Percentiles rank a stretch among this genome's conserved stretches.
Evolutionary conservation across 2,113 vertebrate species (phyloP).

Genomic region (Pteruthius melanotis): DNA sequence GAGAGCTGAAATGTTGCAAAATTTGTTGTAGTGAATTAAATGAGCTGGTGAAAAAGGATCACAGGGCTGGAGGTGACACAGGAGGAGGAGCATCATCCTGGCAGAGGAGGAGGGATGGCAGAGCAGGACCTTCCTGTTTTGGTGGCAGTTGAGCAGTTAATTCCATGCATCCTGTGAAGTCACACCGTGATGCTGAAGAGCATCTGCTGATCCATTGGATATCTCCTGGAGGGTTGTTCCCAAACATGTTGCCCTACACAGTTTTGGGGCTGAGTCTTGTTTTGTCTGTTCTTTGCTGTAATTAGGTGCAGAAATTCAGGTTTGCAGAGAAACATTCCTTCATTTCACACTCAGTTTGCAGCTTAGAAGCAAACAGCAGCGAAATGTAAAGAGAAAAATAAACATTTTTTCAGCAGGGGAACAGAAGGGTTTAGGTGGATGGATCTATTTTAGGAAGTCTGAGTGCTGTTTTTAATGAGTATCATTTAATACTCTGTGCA

Average conservation of each 20-base stretch:
- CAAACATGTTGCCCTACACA: background rate
- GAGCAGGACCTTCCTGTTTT: constrained; percentile 39
- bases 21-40: background rate
- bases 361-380: background rate
- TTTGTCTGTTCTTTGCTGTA: background rate
- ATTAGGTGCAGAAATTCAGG: background rate
- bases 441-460: background rate
- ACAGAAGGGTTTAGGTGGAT: background rate
- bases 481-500: background rate
- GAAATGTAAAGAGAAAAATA: background rate
- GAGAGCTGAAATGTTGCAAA: background rate
- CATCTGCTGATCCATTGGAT: background rate
- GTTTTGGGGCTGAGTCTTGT: background rate
- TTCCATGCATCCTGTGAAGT: constrained; percentile 3
- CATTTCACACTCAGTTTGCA: background rate
- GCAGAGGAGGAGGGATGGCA: background rate
- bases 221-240: background rate
- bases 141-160: background rate
- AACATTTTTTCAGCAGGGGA: background rate
- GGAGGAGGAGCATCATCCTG: background rate
- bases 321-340: background rate
- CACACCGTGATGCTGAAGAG: background rate
- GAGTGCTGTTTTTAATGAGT: background rate
- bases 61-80: background rate
- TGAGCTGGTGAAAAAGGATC: background rate